Evolutionary conservation across 2,113 vertebrate species (phyloP), one percentile per base, ranked within the genome.

Genomic region (Amphilophus citrinellus): DNA sequence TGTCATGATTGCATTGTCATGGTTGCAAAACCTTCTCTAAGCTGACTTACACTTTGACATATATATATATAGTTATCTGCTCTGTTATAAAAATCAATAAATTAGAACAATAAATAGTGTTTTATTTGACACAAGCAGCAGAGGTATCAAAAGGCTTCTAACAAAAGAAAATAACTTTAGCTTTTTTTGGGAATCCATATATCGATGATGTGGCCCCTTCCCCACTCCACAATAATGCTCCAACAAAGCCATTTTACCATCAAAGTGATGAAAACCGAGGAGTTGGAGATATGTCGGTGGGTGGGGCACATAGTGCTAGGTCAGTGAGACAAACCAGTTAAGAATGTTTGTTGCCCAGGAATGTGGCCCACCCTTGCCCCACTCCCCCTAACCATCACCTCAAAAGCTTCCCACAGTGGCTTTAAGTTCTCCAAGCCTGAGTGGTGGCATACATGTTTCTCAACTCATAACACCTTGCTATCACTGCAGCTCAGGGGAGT

Each of bases 401-500:
- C 32, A 75, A 77, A 88, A 66, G 78, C 73, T 85, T 79, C 78
- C 81, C 79, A 71, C 90, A 93, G 93, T 85, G 83, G 83, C 58
- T 77, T 88, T 82, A 79, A 82, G 81, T 84, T 86, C 87, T 82
- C 80, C 27, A 27, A 87, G 47, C 63, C 32, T 68, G 94, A 94
- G 94, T 92, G 91, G 92, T 89, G 84, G 94, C 90, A 86, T 91
- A 92, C 94, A 96, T 97, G 96, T 96, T 97, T 96, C 95, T 96
- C 94, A 94, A 89, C 93, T 90, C 94, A 94, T 3, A 6, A 97
- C 97, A 97, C 97, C 97, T 97, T 88, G 93, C 97, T 98, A 98
- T 98, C 97, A 3, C 57, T 24, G 75, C 20, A 44, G n/a, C 0
- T 32, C 47, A 42, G 82, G 88, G 91, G 90, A 83, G 89, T 89